These are phyloP conservation scores for Cataglyphis altisquamis DNA, from an alignment of 2,888 invertebrate genomes.

Conservation along the genomic window DNA sequence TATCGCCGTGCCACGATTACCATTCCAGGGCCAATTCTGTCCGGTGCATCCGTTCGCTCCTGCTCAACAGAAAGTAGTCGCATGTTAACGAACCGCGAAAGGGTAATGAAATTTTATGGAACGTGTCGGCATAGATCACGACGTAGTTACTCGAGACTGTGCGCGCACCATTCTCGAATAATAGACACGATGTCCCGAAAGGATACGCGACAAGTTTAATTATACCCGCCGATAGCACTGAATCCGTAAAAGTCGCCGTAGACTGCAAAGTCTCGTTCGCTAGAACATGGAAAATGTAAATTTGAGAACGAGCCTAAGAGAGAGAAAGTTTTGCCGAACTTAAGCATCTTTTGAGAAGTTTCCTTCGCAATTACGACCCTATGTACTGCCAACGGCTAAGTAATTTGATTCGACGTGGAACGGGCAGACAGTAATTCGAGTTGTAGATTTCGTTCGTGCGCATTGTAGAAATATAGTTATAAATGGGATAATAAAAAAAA, in stretches of 20 bases:
- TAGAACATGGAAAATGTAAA: slow-evolving; percentile 49
- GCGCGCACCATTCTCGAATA: slow-evolving; percentile 16
- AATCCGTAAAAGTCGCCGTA: slow-evolving; percentile 47
- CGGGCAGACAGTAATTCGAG: slow-evolving; percentile 47
- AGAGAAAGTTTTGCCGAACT: slow-evolving; percentile 52
- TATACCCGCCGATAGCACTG: slow-evolving; percentile 42
- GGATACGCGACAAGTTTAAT: slow-evolving; percentile 52
- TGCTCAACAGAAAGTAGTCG: slow-evolving; percentile 53
- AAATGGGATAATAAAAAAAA: not conserved
- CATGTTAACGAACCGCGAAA: slow-evolving; percentile 29
- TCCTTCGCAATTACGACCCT: slow-evolving; percentile 49
- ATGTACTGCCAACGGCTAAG: slow-evolving; percentile 45
- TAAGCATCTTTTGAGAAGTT: slow-evolving; percentile 57
- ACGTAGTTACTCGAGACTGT: not conserved
- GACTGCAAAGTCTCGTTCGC: slow-evolving; percentile 37
- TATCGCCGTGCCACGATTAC: slow-evolving; percentile 47
- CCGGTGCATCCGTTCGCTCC: slow-evolving; percentile 51
- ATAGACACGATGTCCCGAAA: slow-evolving; percentile 38
- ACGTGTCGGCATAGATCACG: slow-evolving; percentile 33
- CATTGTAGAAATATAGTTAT: slow-evolving; percentile 23
- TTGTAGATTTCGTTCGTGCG: slow-evolving; percentile 37
- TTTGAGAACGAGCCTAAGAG: slow-evolving; percentile 55
- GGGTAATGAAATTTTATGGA: slow-evolving; percentile 52
- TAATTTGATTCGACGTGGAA: slow-evolving; percentile 52
- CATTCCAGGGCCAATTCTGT: slow-evolving; percentile 60